phyloP scores from a whole-genome alignment of 2,888 invertebrate genomes.

The Auanema freiburgensis region DNA sequence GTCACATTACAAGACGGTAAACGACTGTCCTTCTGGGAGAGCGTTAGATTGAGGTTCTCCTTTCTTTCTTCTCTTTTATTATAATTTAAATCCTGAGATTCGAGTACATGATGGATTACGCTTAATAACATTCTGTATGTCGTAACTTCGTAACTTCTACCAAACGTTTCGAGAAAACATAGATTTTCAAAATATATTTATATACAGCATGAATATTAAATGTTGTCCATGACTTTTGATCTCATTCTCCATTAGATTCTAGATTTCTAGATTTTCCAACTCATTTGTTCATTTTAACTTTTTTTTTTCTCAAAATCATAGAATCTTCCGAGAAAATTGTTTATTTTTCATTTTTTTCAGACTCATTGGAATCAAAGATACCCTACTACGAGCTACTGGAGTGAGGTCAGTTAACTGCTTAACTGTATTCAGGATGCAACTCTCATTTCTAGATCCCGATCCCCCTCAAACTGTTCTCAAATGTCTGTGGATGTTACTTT shows the following conservation, averaged over 20 bases:
- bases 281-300: too few species aligned
- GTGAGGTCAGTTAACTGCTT: background rate
- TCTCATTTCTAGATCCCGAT: background rate
- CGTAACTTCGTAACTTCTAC: too few species aligned
- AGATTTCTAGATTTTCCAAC: too few species aligned
- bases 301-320: too few species aligned
- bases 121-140: background rate
- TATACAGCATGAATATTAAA: too few species aligned
- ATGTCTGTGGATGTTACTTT: background rate
- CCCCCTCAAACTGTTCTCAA: conserved; percentile 6
- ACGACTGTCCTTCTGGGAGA: background rate
- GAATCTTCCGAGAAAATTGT: background rate
- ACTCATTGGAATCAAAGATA: background rate
- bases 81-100: background rate
- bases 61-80: background rate
- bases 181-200: too few species aligned
- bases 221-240: too few species aligned
- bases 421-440: background rate
- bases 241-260: too few species aligned
- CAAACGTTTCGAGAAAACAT: too few species aligned
- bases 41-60: background rate
- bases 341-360: background rate
- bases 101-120: conserved; percentile 1
- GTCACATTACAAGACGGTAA: background rate
- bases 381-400: background rate